Percentiles rank a stretch among this genome's conserved stretches.
Conservation (phyloP, 2,113 vertebrate species). For the Puffinus mauretanicus region DNA sequence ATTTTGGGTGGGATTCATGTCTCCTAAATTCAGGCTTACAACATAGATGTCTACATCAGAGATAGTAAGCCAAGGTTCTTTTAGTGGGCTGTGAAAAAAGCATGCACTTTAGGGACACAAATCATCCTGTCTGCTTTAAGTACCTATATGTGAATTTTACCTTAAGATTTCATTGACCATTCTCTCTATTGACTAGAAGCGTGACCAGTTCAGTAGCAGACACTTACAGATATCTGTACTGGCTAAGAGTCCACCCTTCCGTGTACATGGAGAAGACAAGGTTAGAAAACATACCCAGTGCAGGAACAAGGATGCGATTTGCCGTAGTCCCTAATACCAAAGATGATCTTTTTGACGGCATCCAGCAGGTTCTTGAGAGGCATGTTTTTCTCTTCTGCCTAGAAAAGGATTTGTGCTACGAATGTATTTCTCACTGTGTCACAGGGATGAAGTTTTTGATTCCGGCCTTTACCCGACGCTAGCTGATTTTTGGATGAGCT, state of each 20-base stretch:
- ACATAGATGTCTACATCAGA: not conserved
- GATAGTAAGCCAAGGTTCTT: not conserved
- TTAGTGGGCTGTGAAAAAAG: not conserved
- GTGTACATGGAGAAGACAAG: not conserved
- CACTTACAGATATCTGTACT: not conserved
- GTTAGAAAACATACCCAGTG: not conserved
- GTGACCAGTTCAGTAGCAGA: not conserved
- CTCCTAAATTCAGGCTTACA: not conserved
- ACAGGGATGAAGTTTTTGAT: not conserved
- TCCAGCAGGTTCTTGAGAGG: not conserved
- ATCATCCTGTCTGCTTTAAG: not conserved
- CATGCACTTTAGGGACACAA: not conserved
- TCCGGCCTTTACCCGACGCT: not conserved
- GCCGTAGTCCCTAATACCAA: not conserved
- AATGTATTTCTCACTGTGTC: not conserved
- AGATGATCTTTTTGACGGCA: not conserved
- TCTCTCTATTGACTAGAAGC: not conserved
- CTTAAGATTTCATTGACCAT: not conserved
- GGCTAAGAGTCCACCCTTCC: not conserved
- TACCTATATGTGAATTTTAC: not conserved
- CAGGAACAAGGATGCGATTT: not conserved
- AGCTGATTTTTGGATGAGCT: not conserved
- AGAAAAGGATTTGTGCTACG: not conserved
- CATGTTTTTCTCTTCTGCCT: not conserved
- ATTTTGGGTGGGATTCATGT: not conserved